These are phyloP conservation scores for Drosophila navojoa DNA, from an alignment of 1,140 invertebrate genomes.

Conservation along the genomic window DNA sequence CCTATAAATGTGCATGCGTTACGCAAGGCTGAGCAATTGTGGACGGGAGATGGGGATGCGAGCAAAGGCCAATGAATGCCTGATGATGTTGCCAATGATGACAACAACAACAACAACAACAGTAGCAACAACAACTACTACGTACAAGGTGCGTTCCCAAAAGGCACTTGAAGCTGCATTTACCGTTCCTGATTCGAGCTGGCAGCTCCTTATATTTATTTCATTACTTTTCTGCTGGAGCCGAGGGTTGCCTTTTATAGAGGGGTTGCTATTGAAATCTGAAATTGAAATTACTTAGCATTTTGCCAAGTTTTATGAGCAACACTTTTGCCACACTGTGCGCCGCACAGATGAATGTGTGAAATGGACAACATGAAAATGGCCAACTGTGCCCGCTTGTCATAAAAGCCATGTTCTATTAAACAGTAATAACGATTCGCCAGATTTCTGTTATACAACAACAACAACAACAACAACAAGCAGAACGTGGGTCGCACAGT, in stretches of 20 bases:
- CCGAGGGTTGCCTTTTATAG: constrained; percentile 26
- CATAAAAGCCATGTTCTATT: constrained; percentile 74
- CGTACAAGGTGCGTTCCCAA: constrained; percentile 41
- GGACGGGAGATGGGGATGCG: constrained; percentile 8
- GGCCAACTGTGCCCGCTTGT: constrained; percentile 31
- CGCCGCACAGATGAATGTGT: constrained; percentile 64
- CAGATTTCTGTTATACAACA: constrained; percentile 21
- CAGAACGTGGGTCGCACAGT: constrained; percentile 33
- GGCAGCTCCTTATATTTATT: constrained; percentile 27
- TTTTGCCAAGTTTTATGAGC: constrained; percentile 64
- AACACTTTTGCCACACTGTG: constrained; percentile 44
- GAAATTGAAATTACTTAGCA: constrained; percentile 75
- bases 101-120: not conserved
- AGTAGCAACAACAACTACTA: no score
- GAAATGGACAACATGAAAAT: constrained; percentile 52
- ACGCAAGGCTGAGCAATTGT: constrained; percentile 78
- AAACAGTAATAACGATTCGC: constrained; percentile 70
- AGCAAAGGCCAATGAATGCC: constrained; percentile 57
- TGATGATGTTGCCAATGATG: constrained; percentile 41
- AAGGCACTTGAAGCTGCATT: constrained; percentile 59
- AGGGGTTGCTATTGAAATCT: constrained; percentile 59
- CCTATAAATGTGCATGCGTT: constrained; percentile 81
- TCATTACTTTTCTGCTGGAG: constrained; percentile 18
- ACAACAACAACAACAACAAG: constrained; percentile 15
- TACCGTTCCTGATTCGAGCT: constrained; percentile 41